Conservation (phyloP, 2,888 invertebrate species). For the Branchipolynoe longqiensis region DNA sequence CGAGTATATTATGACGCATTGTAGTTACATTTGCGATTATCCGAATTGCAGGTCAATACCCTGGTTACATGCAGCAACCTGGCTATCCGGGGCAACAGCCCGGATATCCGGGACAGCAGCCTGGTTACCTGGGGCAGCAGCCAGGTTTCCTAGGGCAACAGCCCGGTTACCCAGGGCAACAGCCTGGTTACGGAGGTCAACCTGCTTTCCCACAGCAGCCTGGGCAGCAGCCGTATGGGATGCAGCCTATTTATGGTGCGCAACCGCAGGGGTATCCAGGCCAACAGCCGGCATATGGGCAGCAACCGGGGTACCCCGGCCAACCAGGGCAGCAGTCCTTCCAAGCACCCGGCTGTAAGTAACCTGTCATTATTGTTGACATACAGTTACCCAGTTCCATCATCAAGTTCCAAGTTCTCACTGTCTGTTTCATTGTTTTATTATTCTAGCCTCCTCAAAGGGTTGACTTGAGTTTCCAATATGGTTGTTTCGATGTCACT, state of each 20-base stretch:
- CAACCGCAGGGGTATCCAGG: slow-evolving; percentile 5
- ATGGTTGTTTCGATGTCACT: no score
- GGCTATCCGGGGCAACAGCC: background rate
- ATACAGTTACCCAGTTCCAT: no score
- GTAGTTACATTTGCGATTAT: no score
- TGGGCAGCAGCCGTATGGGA: background rate
- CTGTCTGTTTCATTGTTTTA: no score
- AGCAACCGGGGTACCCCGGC: slow-evolving; percentile 18
- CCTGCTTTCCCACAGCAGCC: background rate
- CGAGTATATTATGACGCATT: no score
- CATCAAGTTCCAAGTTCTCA: no score
- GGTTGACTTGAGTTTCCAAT: no score
- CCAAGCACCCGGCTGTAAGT: background rate
- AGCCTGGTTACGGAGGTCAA: background rate
- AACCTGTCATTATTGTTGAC: background rate
- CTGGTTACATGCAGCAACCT: no score
- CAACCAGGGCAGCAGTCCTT: background rate
- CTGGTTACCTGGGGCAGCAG: background rate
- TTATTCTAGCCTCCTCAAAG: no score
- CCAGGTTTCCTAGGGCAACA: background rate
- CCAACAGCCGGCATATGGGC: slow-evolving; percentile 16
- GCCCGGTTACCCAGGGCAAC: background rate
- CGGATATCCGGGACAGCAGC: background rate
- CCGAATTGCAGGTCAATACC: slow-evolving; percentile 8
- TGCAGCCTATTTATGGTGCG: background rate